These are phyloP conservation scores for Wasmannia auropunctata DNA, from an alignment of 1,140 invertebrate species.

Conservation along the genomic window DNA sequence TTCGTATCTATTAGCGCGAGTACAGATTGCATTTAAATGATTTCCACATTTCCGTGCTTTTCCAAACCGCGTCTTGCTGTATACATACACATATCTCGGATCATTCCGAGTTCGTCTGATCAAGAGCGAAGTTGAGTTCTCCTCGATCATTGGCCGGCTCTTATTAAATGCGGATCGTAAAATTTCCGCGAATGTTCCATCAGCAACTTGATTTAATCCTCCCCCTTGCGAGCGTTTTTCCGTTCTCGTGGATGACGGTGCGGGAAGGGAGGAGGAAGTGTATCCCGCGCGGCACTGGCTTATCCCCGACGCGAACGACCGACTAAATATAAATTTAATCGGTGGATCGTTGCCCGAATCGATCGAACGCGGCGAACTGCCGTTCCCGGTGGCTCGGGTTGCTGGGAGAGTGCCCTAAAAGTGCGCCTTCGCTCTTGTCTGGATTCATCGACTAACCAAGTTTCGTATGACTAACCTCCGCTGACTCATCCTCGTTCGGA, in stretches of 20 bases:
- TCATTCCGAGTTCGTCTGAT: neutral
- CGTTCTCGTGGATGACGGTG: slow-evolving; percentile 1
- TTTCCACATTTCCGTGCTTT: neutral
- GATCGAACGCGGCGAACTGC: slow-evolving; percentile 56
- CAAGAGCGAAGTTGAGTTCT: slow-evolving; percentile 1
- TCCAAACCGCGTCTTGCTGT: neutral
- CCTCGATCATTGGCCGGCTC: neutral
- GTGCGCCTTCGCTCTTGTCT: slow-evolving; percentile 72
- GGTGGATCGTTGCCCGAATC: slow-evolving; percentile 62
- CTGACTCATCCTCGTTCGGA: slow-evolving; percentile 64
- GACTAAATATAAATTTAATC: slow-evolving; percentile 60
- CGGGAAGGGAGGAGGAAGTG: too few species aligned
- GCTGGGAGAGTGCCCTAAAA: slow-evolving; percentile 74
- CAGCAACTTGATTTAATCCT: slow-evolving; percentile 41
- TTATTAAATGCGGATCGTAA: slow-evolving; percentile 6
- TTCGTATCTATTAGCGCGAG: neutral
- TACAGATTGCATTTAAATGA: neutral
- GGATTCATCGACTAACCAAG: slow-evolving; percentile 72
- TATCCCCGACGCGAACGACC: slow-evolving; percentile 30
- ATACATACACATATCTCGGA: neutral
- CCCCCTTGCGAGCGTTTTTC: slow-evolving; percentile 26
- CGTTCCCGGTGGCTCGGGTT: slow-evolving; percentile 60
- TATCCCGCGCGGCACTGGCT: slow-evolving; percentile 9
- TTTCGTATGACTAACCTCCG: slow-evolving; percentile 75
- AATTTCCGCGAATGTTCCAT: slow-evolving; percentile 14